phyloP scores from a whole-genome alignment of 2,888 invertebrate genomes.

The Coelinius sp. region DNA sequence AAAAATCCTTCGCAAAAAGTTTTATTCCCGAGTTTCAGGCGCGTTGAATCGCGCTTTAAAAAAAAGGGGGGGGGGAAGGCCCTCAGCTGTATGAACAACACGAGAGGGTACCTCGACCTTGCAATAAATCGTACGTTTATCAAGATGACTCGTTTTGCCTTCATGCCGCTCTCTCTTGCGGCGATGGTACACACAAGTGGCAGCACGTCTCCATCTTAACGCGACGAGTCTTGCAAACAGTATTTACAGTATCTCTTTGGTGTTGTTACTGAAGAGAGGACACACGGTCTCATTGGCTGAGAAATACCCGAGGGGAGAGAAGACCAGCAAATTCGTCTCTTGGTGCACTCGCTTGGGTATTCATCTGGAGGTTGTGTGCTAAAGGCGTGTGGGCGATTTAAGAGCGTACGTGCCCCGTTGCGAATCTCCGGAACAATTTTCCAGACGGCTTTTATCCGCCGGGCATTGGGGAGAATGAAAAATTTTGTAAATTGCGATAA shows the following conservation, averaged over 20 bases:
- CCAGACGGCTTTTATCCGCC: constrained; percentile 34
- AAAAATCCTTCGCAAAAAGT: background rate
- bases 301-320: constrained; percentile 4
- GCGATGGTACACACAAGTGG: constrained; percentile 45
- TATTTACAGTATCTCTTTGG: constrained; percentile 21
- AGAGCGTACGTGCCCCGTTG: constrained; percentile 40
- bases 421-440: constrained; percentile 38
- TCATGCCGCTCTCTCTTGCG: constrained; percentile 39
- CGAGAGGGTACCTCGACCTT: constrained; percentile 42
- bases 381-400: constrained; percentile 39
- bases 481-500: constrained; percentile 15
- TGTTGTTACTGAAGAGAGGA: constrained; percentile 12
- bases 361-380: constrained; percentile 8
- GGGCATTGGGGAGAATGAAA: constrained; percentile 17
- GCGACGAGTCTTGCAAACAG: constrained; percentile 22
- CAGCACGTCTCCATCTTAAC: constrained; percentile 46
- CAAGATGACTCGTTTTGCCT: constrained; percentile 54
- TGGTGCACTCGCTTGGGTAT: background rate
- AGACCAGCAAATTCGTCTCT: constrained; percentile 20
- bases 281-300: constrained; percentile 28
- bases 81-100: constrained; percentile 18
- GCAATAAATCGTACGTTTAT: constrained; percentile 53
- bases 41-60: constrained; percentile 23
- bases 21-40: background rate
- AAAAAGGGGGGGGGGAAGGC: background rate